Base-by-base conservation (phyloP, 1,140 invertebrate genomes). In the Trinorchestia longiramus region DNA sequence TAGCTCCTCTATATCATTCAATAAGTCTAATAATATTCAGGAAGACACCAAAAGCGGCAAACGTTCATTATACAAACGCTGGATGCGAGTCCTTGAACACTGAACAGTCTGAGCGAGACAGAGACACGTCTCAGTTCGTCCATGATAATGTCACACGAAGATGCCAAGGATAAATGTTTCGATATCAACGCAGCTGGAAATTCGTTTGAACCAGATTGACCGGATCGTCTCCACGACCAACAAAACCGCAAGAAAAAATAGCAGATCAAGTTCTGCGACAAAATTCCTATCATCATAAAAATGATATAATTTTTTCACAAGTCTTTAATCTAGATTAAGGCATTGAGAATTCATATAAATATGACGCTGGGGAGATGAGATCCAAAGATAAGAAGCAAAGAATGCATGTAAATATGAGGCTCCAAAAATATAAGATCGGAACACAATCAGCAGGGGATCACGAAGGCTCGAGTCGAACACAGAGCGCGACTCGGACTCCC, bases 321-420 rank as follows among this genome's bases (percentile, higher is more conserved):
- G 43, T 90, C 88, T 90, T 90, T 90, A 90, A 90, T 90, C 43
- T 90, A 90, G 88, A 90, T 90, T 90, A 90, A 90, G 88, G 88
- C 88, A 90, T 90, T 90, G 88, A 43, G 88, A 90, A 90, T 43
- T 90, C 88, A 90, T 90, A 90, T 90, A 45, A 94, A 94, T 94
- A 94, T 94, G 92, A 94, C 43, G 44, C 44, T 43, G 44, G 36
- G 92, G 43, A 44, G 92, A 94, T 94, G 92, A 94, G 92, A 94
- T 94, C 36, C 8, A 45, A 40, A 43, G 92, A 94, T 94, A 94
- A 19, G 43, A 40, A 94, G 43, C 44, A 47, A 94, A 94, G 92
- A 94, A 94, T 94, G 92, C 92, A 94, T 94, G 92, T 94, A 94
- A 94, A 94, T 94, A 94, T 94, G 92, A 94, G 40, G 92, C 43